Conservation (phyloP, 92 coral and sea anemone genomes). For the Phenganax marumi region DNA sequence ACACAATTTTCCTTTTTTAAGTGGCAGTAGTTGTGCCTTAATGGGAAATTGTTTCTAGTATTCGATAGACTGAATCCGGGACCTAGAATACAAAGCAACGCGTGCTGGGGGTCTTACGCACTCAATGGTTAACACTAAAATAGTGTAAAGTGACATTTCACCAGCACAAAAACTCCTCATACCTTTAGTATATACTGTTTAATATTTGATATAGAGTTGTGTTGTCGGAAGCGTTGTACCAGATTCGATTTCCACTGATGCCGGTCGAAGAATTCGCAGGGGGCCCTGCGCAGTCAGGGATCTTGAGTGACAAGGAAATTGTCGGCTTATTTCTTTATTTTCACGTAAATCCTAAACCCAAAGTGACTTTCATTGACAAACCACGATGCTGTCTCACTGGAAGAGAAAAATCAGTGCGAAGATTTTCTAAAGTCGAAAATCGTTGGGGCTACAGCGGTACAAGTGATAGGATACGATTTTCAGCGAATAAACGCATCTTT, state of each 20-base stretch:
- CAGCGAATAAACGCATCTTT: constrained; percentile 76
- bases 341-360: constrained; percentile 91
- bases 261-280: constrained; percentile 92
- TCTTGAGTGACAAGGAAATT: constrained; percentile 90
- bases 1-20: too few relatives aligned
- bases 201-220: constrained; percentile 63
- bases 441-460: constrained; percentile 99
- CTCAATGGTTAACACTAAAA: too few relatives aligned
- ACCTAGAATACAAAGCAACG: too few relatives aligned
- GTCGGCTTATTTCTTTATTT: constrained; percentile 87
- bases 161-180: neutral
- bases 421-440: constrained; percentile 87
- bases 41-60: too few relatives aligned
- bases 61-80: too few relatives aligned
- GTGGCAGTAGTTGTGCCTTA: too few relatives aligned
- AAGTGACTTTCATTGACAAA: constrained; percentile 79
- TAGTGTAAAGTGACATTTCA: too few relatives aligned
- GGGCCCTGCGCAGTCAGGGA: constrained; percentile 74
- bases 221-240: constrained; percentile 78
- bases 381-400: constrained; percentile 96
- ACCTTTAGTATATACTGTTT: neutral
- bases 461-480: constrained; percentile 93
- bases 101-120: too few relatives aligned
- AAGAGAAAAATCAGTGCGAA: constrained; percentile 75
- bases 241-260: constrained; percentile 95